Evolutionary conservation across 2,113 vertebrate genomes (phyloP), one percentile per base, ranked within the genome.

Genomic region (zebrafish (Danio rerio)): DNA sequence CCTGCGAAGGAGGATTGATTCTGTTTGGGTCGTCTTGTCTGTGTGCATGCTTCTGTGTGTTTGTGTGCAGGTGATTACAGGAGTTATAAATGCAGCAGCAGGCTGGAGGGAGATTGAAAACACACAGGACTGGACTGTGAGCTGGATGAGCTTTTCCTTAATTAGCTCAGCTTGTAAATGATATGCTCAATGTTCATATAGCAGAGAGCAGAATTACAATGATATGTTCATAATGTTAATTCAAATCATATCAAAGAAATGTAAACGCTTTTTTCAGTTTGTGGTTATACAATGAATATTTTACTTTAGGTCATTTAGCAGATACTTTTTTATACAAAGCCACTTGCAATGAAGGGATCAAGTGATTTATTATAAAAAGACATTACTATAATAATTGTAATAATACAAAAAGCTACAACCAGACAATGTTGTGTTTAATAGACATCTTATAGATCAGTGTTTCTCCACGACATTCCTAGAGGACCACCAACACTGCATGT

Each of bases 1-100:
- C 66, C 66, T 82, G 69, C 80, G 79, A 86, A 74, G 61, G 71
- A 80, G 77, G 65, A 84, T 59, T 82, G 84, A 85, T 85, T 82
- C 74, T 20, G 73, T 53, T 74, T 83, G 56, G 74, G 53, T 75
- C 59, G 9, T 69, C 8, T 42, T 81, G 58, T 81, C 69, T 84
- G 53, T 78, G 74, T 47, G 56, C 40, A 49, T 75, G 40, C 31
- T 20, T 61, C 9, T 68, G 52, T 21, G 42, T 73, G 31, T 75
- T 42, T 76, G 71, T 82, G 84, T 40, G 63, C 15, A 49, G 47
- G 78, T 61, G 68, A 63, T 86, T 83, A 85, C 61, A 75, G 42
- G 61, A 45, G 47, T 66, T 80, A 82, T 62, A 84, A 86, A 85
- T 82, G 81, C 62, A 49, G 18, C 13, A 20, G 65, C 13, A 20